Evolutionary conservation across 2,113 vertebrate genomes (phyloP), one percentile per base, ranked within the genome.

Genomic region (Pachyramphus minor): DNA sequence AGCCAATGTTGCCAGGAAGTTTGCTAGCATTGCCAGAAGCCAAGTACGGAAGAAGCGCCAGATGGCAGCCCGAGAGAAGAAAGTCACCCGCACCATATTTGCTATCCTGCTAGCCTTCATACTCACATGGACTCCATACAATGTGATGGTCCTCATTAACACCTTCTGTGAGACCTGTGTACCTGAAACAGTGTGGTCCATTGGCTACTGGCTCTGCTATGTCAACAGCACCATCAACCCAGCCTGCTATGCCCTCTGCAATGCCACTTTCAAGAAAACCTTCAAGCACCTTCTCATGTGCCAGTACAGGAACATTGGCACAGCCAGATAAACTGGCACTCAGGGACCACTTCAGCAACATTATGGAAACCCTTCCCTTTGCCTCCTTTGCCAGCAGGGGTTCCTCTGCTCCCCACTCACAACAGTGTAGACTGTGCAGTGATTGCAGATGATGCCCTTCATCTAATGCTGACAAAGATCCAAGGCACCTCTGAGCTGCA

Each of bases 171-270:
- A 98, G 62, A 99, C 98, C 60, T 99, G 99, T 1, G 98, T 99
- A 16, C 99, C 99, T 0, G 99, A 99, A 53, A 99, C 99, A 0
- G 98, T 99, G 72, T 99, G 99, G 99, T 99, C 97, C 58, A 99
- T 99, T 0, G 99, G 99, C 90, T 99, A 99, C 97, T 99, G 99
- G 99, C 98, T 99, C 83, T 99, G 99, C 94, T 99, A 99, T 0
- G 99, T 99, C 97, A 99, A 99, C 98, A 99, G 99, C 86, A 99
- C 99, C 87, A 99, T 99, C 97, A 99, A 99, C 97, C 99, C 99
- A 4, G 99, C 99, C 78, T 99, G 99, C 97, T 99, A 99, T 1
- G 99, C 99, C 27, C 98, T 99, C 94, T 99, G 99, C 98, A 99
- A 99, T 6, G 99, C 99, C 96, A 99, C 99, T 6, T 99, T 99